Base-by-base conservation (phyloP, 2,888 invertebrate species). In the Gnatocerus cornutus region DNA sequence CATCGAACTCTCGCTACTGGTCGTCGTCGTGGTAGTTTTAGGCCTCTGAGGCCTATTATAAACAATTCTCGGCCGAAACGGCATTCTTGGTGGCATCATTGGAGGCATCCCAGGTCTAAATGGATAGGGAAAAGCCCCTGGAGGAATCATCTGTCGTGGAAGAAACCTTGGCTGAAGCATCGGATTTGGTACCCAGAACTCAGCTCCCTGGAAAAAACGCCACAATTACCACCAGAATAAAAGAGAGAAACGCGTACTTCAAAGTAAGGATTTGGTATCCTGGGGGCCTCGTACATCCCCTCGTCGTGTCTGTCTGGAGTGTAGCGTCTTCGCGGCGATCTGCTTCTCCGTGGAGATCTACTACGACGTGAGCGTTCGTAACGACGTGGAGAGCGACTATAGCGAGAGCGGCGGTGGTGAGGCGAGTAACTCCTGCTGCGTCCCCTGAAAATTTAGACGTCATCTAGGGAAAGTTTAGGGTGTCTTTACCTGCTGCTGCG, bases 121-220 rank as follows among this genome's bases (percentile, higher is more conserved):
- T 3, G 59, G 45, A 12, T 63, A 63, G 6, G 63, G 63, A 39
- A 63, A 63, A 6, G 63, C 30, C 10, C 41, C 52, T 5, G 63
- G 63, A 0, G 63, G 63, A 13, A 63, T 43, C 53, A 63, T 63
- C 8, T 46, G 61, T n/a, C 61, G 30, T 8, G 65, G 65, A 1
- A 66, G 14, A 12, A 58, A 66, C 14, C 65, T 16, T 2, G 56
- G 61, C 12, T 61, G 65, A 6, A 59, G 8, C 13, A 41, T 29
- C 5, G 67, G 67, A 39, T 41, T 39, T 0, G 65, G 65, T 0
- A 67, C 50, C 67, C 67, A 67, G 14, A 52, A 52, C 43, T 67
- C 67, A 9, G 58, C 41, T 3, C 59, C 59, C 64, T 64, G 21
- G 5, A 41, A 37, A 50, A n/a, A 21, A 21, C 21, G 21, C 8